A percentile compares a stretch with the other conserved stretches of the same genome.
Evolutionary conservation across 2,888 invertebrate species (phyloP).

Genomic region (Crioceris asparagi): DNA sequence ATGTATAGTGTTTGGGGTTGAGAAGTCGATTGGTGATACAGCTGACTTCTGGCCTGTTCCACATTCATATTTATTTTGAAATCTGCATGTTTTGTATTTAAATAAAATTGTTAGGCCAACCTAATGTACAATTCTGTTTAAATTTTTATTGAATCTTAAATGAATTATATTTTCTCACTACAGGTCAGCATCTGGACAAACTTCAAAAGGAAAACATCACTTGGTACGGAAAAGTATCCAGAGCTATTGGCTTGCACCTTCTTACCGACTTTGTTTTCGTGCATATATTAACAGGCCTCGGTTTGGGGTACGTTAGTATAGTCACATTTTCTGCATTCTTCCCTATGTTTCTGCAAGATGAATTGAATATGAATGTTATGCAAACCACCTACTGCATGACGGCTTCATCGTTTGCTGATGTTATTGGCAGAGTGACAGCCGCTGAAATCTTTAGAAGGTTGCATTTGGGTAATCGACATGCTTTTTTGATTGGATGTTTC

Average conservation of each 20-base stretch:
- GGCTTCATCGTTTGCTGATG: slow-evolving; percentile 56
- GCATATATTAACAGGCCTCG: slow-evolving; percentile 56
- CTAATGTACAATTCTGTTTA: too few relatives aligned
- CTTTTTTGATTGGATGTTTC: slow-evolving; percentile 50
- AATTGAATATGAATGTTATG: slow-evolving; percentile 35
- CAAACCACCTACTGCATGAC: slow-evolving; percentile 61
- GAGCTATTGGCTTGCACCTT: slow-evolving; percentile 52
- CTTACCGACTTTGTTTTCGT: slow-evolving; percentile 52
- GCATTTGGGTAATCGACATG: slow-evolving; percentile 49
- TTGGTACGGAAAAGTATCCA: slow-evolving; percentile 29
- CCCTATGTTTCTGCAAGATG: slow-evolving; percentile 52
- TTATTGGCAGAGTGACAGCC: slow-evolving; percentile 51
- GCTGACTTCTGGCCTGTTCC: too few relatives aligned
- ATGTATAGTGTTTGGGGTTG: too few relatives aligned
- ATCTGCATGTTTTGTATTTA: too few relatives aligned
- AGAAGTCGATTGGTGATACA: too few relatives aligned
- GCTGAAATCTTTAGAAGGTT: slow-evolving; percentile 53
- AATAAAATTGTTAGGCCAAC: too few relatives aligned
- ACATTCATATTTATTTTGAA: too few relatives aligned
- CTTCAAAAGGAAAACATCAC: slow-evolving; percentile 12
- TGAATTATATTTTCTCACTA: slow-evolving; percentile 3
- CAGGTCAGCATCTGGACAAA: slow-evolving; percentile 8
- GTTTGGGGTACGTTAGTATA: slow-evolving; percentile 55
- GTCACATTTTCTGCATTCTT: slow-evolving; percentile 61
- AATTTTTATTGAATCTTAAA: not conserved